Evolutionary conservation across 2,113 vertebrate species (phyloP).

Genomic region (Daphoenositta chrysoptera): DNA sequence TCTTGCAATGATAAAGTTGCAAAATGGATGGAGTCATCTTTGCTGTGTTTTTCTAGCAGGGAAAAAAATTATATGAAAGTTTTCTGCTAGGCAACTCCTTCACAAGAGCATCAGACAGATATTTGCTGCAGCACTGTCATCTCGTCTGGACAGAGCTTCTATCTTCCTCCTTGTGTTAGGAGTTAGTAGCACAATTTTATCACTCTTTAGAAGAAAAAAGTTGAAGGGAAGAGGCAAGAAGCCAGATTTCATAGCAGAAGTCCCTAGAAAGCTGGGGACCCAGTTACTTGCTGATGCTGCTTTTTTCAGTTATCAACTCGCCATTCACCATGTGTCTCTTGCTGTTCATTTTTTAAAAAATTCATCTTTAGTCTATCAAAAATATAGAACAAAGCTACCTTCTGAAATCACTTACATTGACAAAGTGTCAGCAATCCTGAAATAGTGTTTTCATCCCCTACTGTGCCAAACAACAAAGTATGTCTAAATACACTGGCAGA

Average conservation of each 20-base stretch:
- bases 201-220: neutral
- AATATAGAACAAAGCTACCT: slow-evolving; percentile 3
- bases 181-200: neutral
- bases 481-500: neutral
- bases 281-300: neutral
- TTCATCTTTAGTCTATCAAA: neutral
- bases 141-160: neutral
- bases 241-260: neutral
- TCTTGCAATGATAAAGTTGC: neutral
- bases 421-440: slow-evolving; percentile 39
- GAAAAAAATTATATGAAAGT: neutral
- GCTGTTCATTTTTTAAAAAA: neutral
- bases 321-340: neutral
- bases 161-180: neutral
- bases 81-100: neutral
- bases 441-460: slow-evolving; percentile 20
- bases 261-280: neutral
- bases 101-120: neutral
- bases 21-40: neutral
- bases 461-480: neutral
- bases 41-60: neutral
- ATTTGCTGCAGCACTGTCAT: neutral
- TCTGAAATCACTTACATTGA: slow-evolving; percentile 30
- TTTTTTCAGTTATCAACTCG: neutral
- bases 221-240: neutral